phyloP scores from a whole-genome alignment of 2,888 invertebrate genomes.

The Lasioglossum zephyrum region DNA sequence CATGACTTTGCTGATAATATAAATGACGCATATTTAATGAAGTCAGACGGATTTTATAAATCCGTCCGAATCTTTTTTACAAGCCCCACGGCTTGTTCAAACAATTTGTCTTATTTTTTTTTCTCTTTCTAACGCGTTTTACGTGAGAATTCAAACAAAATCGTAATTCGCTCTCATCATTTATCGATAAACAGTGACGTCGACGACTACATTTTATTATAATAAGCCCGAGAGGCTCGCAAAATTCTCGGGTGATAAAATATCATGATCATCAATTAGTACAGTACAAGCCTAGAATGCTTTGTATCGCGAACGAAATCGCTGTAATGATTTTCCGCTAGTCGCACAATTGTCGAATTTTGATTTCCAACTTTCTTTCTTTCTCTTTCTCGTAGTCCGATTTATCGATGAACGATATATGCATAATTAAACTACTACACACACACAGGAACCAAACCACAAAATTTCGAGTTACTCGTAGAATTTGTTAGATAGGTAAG shows the following conservation, averaged over 20 bases:
- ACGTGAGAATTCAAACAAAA: slow-evolving; percentile 63
- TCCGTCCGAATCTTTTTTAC: slow-evolving; percentile 42
- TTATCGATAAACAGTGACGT: slow-evolving; percentile 66
- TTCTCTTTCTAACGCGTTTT: slow-evolving; percentile 53
- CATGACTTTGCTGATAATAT: slow-evolving; percentile 55
- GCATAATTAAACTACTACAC: slow-evolving; percentile 71
- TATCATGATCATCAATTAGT: slow-evolving; percentile 31
- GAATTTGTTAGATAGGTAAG: slow-evolving; percentile 76
- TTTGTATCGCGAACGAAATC: slow-evolving; percentile 30
- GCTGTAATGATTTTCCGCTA: slow-evolving; percentile 33
- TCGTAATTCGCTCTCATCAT: slow-evolving; percentile 53
- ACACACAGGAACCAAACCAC: slow-evolving; percentile 71
- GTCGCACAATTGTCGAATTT: slow-evolving; percentile 4
- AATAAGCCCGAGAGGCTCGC: slow-evolving; percentile 36
- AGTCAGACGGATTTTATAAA: slow-evolving; percentile 52
- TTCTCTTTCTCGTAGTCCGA: slow-evolving; percentile 52
- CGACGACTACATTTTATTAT: slow-evolving; percentile 41
- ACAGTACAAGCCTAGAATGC: slow-evolving; percentile 48
- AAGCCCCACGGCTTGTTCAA: slow-evolving; percentile 45
- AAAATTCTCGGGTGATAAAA: slow-evolving; percentile 16
- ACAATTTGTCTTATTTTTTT: slow-evolving; percentile 38
- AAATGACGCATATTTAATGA: slow-evolving; percentile 55
- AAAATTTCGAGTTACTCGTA: slow-evolving; percentile 73
- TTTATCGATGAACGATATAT: slow-evolving; percentile 69
- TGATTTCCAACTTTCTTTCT: slow-evolving; percentile 17